Evolutionary conservation across 2,888 invertebrate species (phyloP), one percentile per base, ranked within the genome.

Genomic region (Apodemia mormo): DNA sequence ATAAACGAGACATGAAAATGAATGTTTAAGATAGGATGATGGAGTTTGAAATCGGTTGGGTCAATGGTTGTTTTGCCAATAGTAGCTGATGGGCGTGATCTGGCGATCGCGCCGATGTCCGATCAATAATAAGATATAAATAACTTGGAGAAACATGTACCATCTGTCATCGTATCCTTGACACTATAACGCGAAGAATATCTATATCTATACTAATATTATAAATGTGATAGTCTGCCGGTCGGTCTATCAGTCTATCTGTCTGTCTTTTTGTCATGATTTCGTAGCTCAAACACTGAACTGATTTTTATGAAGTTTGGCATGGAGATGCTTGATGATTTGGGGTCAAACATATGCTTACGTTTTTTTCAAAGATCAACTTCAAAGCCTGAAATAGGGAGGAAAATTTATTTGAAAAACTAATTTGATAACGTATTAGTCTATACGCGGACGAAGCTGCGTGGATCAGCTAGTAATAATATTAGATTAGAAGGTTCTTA

Each of bases 21-120:
- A 70, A 72, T 71, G 65, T 68, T 69, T 68, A 66, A 65, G 74
- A 76, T 77, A 80, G 78, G 71, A 75, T 84, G 83, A 85, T 79
- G 72, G 80, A 85, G 77, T 75, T 78, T 73, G 78, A 82, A 79
- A 75, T 70, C 76, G 77, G 82, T 78, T 75, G 79, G 80, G 82
- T 86, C 85, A 86, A 87, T 83, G 83, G 77, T 79, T 77, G 77
- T 75, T 73, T 79, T 88, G 88, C 90, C 89, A 90, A 89, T 88
- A 81, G 83, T 81, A 86, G 84, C 82, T 84, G 79, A 82, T 85
- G 85, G 86, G 84, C 84, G 84, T 83, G 85, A 86, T 86, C 85
- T 85, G 84, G 84, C 82, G 76, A 80, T 77, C 80, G 79, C 80
- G 79, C 82, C 83, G 84, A 86, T 85, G 82, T 82, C 83, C 81